Conservation (phyloP, 2,888 invertebrate species). For the Leptinotarsa juncta region DNA sequence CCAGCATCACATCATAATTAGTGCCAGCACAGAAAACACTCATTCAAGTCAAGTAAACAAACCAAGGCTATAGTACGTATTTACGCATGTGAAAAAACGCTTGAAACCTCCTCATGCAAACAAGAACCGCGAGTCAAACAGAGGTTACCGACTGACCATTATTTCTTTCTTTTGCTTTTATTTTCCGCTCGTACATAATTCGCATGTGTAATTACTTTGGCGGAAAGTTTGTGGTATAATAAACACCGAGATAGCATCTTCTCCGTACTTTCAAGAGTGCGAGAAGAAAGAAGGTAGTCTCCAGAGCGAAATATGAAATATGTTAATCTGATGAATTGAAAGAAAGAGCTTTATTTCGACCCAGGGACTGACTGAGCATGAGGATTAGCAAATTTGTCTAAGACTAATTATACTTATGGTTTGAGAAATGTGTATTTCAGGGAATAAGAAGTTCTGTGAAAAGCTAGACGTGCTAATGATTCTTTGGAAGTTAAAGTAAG, state of each 20-base stretch:
- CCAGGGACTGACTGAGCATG: conserved; percentile 5
- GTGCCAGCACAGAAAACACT: conserved; percentile 13
- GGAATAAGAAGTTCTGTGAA: too few species aligned
- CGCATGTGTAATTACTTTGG: conserved; percentile 27
- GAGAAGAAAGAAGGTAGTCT: conserved; percentile 24
- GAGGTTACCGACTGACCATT: conserved; percentile 17
- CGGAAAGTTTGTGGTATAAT: conserved; percentile 24
- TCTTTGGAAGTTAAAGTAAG: too few species aligned
- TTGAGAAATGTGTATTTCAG: too few species aligned
- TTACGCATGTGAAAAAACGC: conserved; percentile 6
- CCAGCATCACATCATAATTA: too few species aligned
- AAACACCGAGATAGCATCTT: conserved; percentile 13
- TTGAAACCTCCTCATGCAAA: conserved; percentile 14
- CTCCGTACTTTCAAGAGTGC: conserved; percentile 18
- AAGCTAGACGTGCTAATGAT: too few species aligned
- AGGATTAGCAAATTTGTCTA: background rate
- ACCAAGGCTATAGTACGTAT: conserved; percentile 3
- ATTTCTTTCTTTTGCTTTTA: conserved; percentile 11
- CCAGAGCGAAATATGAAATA: conserved; percentile 11
- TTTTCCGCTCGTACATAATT: conserved; percentile 17
- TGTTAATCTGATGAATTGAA: conserved; percentile 22
- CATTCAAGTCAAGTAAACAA: conserved; percentile 6
- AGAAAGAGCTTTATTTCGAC: conserved; percentile 13
- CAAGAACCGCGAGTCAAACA: conserved; percentile 13
- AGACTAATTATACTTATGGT: background rate